Evolutionary conservation across 2,797 vertebrate genomes (phyloP), one percentile per base, ranked within the genome.

Genomic region (Acanthurus leucopareius): DNA sequence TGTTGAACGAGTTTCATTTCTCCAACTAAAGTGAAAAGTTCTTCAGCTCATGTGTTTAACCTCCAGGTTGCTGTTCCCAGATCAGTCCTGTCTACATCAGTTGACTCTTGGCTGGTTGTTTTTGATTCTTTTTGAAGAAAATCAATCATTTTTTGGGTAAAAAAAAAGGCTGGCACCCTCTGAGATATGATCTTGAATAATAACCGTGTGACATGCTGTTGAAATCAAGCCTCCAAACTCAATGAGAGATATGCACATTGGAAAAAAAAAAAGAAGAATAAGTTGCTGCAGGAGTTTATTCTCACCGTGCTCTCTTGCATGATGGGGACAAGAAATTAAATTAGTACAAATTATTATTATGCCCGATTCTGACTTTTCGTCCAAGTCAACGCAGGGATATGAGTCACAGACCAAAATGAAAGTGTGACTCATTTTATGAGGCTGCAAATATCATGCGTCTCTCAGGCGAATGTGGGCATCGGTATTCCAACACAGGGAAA

Each of bases 361-460:
- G 60, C 16, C 70, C 6, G 20, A 68, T 79, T 60, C 38, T 2
- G 51, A 63, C 47, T 83, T 75, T n/a, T 65, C 0, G 7, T 76
- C 67, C 15, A 74, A 68, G 69, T 69, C 22, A 25, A 10, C 3
- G 45, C 47, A 54, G 61, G 20, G 19, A 59, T 44, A 66, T 90
- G 89, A 86, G 80, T 89, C 86, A 88, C 72, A 13, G 38, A 19
- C 54, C 28, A 19, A 79, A 80, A 82, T 76, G 42, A 85, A 77
- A 65, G 71, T 66, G 49, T 86, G 88, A 91, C 67, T 92, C 82
- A 90, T 75, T 89, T 86, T 77, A 88, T 60, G 79, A 80, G 48
- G 65, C 61, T 63, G 73, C 58, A 69, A 73, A 80, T 84, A 85
- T 86, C 53, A 60, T 17, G 32, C 2, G 64, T 59, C 54, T 80